Evolutionary conservation across 2,888 invertebrate species (phyloP).

Genomic region (Cephus nigrinus): DNA sequence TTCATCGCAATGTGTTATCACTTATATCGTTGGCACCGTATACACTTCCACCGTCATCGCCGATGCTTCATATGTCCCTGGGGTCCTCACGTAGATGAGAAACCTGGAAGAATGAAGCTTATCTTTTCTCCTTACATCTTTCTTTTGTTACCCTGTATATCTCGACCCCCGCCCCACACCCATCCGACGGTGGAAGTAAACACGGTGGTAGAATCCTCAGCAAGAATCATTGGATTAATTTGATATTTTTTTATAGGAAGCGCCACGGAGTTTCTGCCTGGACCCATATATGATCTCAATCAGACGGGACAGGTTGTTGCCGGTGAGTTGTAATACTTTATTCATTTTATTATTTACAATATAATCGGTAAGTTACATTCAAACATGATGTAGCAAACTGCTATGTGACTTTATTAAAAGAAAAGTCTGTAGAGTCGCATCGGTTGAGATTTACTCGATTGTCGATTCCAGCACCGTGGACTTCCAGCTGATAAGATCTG

Average conservation of each 20-base stretch:
- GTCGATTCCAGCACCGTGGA: slow-evolving; percentile 46
- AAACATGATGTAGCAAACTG: slow-evolving; percentile 17
- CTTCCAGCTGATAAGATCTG: slow-evolving; percentile 65
- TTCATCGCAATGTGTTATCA: neutral
- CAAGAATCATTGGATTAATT: slow-evolving; percentile 40
- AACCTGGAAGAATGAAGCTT: neutral
- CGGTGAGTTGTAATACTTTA: slow-evolving; percentile 68
- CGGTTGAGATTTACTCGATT: slow-evolving; percentile 48
- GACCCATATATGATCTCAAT: slow-evolving; percentile 84
- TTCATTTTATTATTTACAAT: neutral
- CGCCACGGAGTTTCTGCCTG: slow-evolving; percentile 71
- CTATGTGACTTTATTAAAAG: slow-evolving; percentile 1
- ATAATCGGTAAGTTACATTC: neutral
- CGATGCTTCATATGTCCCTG: neutral
- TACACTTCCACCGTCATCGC: neutral
- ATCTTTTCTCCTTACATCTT: neutral
- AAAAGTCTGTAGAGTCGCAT: slow-evolving; percentile 37
- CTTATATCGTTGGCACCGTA: neutral
- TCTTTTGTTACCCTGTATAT: slow-evolving; percentile 31
- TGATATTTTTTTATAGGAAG: slow-evolving; percentile 62
- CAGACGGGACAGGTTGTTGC: slow-evolving; percentile 88
- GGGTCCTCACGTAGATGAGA: neutral
- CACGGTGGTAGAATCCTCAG: slow-evolving; percentile 30
- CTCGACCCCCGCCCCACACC: slow-evolving; percentile 6
- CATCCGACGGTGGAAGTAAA: slow-evolving; percentile 41